Conservation (phyloP, 2,888 invertebrate species). For the Apamea crenata region DNA sequence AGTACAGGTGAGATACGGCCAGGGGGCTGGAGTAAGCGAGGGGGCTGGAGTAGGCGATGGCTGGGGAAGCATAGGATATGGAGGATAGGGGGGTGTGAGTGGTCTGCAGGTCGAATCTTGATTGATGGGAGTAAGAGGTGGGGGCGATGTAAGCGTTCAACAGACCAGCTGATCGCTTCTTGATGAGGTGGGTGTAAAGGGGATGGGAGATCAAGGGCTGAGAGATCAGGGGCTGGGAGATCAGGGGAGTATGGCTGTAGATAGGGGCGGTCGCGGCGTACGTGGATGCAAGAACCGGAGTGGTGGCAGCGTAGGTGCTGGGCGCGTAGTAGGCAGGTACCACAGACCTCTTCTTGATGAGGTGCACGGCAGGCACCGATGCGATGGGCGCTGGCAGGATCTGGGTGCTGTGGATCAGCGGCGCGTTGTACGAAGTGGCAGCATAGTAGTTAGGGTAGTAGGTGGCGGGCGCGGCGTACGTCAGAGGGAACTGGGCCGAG, state of each 20-base stretch:
- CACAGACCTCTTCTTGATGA: constrained; percentile 81
- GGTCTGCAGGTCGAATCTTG: constrained; percentile 69
- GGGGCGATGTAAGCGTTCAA: constrained; percentile 48
- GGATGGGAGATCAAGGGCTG: constrained; percentile 70
- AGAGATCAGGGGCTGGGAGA: constrained; percentile 73
- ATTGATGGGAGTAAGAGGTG: constrained; percentile 67
- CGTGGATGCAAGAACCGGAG: constrained; percentile 73
- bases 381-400: constrained; percentile 61
- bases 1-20: constrained; percentile 49
- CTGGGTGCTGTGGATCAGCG: constrained; percentile 58
- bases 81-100: constrained; percentile 68
- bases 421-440: constrained; percentile 63
- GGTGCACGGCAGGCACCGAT: constrained; percentile 72
- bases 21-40: constrained; percentile 45
- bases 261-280: constrained; percentile 72
- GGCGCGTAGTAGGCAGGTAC: constrained; percentile 67
- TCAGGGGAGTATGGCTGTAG: constrained; percentile 75
- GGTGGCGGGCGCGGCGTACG: constrained; percentile 65
- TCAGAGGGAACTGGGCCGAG: constrained; percentile 64
- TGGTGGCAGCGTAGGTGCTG: constrained; percentile 68
- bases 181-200: constrained; percentile 65
- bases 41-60: constrained; percentile 52
- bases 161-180: constrained; percentile 54
- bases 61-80: constrained; percentile 62
- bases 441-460: constrained; percentile 68